Percentiles rank a stretch among this genome's conserved stretches.
These are phyloP conservation scores for Apodemia mormo DNA, from an alignment of 2,888 invertebrate genomes.

Conservation along the genomic window DNA sequence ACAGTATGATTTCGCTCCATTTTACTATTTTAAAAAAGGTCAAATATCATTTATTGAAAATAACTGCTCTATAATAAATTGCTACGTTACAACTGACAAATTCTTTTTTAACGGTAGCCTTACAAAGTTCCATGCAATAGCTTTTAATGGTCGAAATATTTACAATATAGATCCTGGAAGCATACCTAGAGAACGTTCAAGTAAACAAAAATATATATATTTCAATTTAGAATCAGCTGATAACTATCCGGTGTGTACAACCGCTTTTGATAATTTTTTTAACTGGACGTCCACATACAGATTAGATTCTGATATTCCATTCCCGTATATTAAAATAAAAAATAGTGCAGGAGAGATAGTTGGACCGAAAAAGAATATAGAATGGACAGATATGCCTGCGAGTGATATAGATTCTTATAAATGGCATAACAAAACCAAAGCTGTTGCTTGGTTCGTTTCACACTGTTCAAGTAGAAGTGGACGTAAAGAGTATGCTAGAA, in stretches of 20 bases:
- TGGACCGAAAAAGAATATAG: slow-evolving; percentile 56
- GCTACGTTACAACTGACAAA: slow-evolving; percentile 58
- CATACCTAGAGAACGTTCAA: slow-evolving; percentile 51
- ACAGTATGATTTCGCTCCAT: slow-evolving; percentile 50
- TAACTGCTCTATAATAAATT: slow-evolving; percentile 61
- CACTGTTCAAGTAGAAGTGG: slow-evolving; percentile 56
- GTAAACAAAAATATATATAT: slow-evolving; percentile 64
- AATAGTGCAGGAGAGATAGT: slow-evolving; percentile 51
- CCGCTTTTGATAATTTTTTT: slow-evolving; percentile 60
- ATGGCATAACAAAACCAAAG: slow-evolving; percentile 57
- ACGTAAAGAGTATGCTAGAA: slow-evolving; percentile 47
- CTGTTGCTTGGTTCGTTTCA: slow-evolving; percentile 73
- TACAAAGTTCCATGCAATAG: slow-evolving; percentile 60
- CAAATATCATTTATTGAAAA: slow-evolving; percentile 57
- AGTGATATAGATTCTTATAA: slow-evolving; percentile 43
- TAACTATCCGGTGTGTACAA: slow-evolving; percentile 58
- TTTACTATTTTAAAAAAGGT: slow-evolving; percentile 54
- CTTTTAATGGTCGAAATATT: slow-evolving; percentile 63
- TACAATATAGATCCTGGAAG: slow-evolving; percentile 29
- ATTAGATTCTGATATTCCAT: slow-evolving; percentile 65
- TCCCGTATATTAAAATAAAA: slow-evolving; percentile 56
- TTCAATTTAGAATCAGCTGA: slow-evolving; percentile 68
- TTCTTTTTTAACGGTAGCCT: slow-evolving; percentile 50
- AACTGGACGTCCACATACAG: slow-evolving; percentile 72
- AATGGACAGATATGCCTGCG: slow-evolving; percentile 45